These are phyloP conservation scores for Dasypogon diadema DNA, from an alignment of 2,888 invertebrate genomes.

Conservation along the genomic window DNA sequence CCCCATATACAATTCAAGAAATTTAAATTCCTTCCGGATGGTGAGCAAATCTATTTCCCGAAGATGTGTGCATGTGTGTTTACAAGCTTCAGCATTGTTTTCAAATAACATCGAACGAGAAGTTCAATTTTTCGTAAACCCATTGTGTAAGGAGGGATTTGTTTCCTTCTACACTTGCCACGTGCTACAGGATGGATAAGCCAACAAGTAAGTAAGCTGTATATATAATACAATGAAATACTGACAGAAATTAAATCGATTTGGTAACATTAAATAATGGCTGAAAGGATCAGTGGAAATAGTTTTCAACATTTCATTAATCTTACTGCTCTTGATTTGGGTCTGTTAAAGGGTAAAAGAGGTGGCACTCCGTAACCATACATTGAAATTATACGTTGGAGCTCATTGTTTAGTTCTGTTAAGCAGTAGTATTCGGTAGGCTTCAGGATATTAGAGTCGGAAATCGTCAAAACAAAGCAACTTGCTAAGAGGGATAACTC, in stretches of 20 bases:
- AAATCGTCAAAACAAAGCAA: neutral
- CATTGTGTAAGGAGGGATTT: constrained; percentile 4
- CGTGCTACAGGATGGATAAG: neutral
- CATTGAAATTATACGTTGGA: neutral
- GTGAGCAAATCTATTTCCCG: neutral
- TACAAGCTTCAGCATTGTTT: neutral
- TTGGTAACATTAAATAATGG: neutral
- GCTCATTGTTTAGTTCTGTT: neutral
- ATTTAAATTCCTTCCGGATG: neutral
- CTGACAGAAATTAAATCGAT: neutral
- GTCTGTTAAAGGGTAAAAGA: neutral
- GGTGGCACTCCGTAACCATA: neutral
- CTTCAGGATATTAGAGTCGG: neutral
- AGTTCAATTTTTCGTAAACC: constrained; percentile 13
- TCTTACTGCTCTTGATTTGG: neutral
- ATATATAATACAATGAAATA: neutral
- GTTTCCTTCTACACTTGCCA: neutral
- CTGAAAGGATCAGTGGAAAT: constrained; percentile 3
- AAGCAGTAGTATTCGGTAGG: neutral
- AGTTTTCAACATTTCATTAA: constrained; percentile 1
- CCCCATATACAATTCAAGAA: neutral
- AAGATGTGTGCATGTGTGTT: constrained; percentile 4
- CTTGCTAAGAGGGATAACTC: neutral
- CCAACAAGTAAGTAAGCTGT: constrained; percentile 4
- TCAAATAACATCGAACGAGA: constrained; percentile 2